Evolutionary conservation across 2,797 vertebrate genomes (phyloP).

Genomic region (Dromococcyx pavoninus): DNA sequence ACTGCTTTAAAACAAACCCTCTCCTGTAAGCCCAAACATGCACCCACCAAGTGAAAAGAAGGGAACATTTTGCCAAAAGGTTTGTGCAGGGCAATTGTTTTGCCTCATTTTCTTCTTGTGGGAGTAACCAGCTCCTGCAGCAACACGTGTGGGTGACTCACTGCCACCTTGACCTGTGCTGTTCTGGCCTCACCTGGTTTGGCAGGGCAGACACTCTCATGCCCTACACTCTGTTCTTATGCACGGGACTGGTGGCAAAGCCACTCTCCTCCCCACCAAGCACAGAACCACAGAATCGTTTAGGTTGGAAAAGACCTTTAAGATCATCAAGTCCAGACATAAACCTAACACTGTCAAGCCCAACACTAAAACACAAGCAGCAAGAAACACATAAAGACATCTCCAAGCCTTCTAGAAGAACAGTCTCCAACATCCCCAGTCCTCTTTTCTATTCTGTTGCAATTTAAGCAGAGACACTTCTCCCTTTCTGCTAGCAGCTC

Average conservation of each 20-base stretch:
- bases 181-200: background rate
- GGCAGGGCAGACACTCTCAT: background rate
- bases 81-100: background rate
- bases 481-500: background rate
- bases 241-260: background rate
- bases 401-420: background rate
- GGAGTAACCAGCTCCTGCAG: background rate
- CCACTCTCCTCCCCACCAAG: background rate
- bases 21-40: background rate
- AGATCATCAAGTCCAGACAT: too few relatives aligned
- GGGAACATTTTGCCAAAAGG: background rate
- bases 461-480: background rate
- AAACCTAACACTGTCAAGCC: too few relatives aligned
- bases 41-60: background rate
- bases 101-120: background rate
- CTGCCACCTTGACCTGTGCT: background rate
- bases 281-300: background rate
- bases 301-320: too few relatives aligned
- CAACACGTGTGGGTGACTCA: background rate
- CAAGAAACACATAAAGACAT: background rate
- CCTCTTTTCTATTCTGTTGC: background rate
- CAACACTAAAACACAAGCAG: too few relatives aligned
- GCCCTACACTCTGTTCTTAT: background rate
- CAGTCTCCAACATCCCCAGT: background rate
- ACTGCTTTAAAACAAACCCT: background rate